Evolutionary conservation across 2,888 invertebrate species (phyloP), one percentile per base, ranked within the genome.

Genomic region (Gandaritis pyraliata): DNA sequence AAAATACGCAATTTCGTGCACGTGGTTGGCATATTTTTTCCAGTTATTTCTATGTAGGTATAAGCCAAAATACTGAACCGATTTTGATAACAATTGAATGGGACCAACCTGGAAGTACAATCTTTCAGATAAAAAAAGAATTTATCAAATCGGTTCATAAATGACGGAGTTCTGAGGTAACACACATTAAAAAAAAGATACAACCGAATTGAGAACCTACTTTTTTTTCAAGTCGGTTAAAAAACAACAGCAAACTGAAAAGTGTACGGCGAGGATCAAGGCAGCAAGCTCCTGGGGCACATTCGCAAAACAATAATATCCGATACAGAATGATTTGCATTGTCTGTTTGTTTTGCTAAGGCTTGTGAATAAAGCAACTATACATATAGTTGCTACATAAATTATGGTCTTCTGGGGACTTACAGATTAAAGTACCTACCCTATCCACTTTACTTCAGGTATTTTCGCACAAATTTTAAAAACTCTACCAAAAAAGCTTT

Each of bases 211-310:
- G n/a, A n/a, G n/a, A n/a, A n/a, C n/a, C n/a, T n/a, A n/a, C n/a
- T n/a, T n/a, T n/a, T n/a, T n/a, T n/a, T n/a, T n/a, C n/a, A n/a
- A n/a, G n/a, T n/a, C n/a, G n/a, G n/a, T n/a, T n/a, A n/a, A 51
- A 18, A 23, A 61, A 56, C 56, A 61, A 61, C 56, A 61, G 56
- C 51, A 47, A 18, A 39, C 30, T n/a, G 13, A 48, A 52, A 13
- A 29, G 29, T 41, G 15, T 16, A 33, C 15, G 16, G 10, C 16
- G 15, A 23, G 29, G 29, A n/a, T 38, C 39, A 12, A 16, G 30
- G 48, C n/a, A 13, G 16, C 15, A 38, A 18, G 16, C 12, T 16
- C 45, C 45, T 45, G 8, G 33, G 36, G 18, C 18, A 45, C 18
- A 45, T 16, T 45, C 4, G 41, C 11, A 29, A 23, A 39, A 51